These are phyloP conservation scores for Linnaemya vulpina DNA, from an alignment of 2,888 invertebrate species.

Conservation along the genomic window DNA sequence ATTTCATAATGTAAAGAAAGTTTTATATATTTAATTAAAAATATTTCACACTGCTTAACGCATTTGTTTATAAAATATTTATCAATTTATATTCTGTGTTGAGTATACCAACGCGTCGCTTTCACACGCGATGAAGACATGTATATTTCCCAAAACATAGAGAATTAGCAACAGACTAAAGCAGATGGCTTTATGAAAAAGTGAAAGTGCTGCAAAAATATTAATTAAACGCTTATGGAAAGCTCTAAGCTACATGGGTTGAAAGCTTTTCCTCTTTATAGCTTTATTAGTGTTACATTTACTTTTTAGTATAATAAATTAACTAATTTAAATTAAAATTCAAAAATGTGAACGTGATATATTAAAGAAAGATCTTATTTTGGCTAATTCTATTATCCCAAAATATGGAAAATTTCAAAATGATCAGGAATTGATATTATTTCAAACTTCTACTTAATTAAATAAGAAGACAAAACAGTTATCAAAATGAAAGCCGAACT, in stretches of 20 bases:
- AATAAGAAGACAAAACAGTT: no score
- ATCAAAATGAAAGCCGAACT: no score
- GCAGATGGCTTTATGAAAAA: slow-evolving; percentile 18
- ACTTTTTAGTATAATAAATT: neutral
- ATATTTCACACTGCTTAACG: slow-evolving; percentile 27
- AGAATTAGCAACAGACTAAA: slow-evolving; percentile 61
- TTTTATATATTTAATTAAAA: slow-evolving; percentile 13
- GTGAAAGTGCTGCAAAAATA: slow-evolving; percentile 49
- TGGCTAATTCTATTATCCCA: no score
- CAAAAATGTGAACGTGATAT: no score
- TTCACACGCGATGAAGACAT: slow-evolving; percentile 23
- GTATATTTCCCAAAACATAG: slow-evolving; percentile 70
- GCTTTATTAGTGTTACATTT: slow-evolving; percentile 10
- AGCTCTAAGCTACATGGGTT: slow-evolving; percentile 28
- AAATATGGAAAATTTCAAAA: no score
- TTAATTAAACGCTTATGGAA: slow-evolving; percentile 4
- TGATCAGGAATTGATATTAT: no score
- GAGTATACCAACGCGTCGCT: slow-evolving; percentile 47
- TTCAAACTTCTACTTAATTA: no score
- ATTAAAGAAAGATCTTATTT: no score
- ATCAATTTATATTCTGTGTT: slow-evolving; percentile 38
- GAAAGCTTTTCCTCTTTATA: slow-evolving; percentile 7
- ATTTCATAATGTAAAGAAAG: slow-evolving; percentile 87
- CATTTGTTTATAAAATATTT: slow-evolving; percentile 57
- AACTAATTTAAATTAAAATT: neutral